Evolutionary conservation across 1,140 invertebrate species (phyloP), one percentile per base, ranked within the genome.

Genomic region (Drosophila virilis): DNA sequence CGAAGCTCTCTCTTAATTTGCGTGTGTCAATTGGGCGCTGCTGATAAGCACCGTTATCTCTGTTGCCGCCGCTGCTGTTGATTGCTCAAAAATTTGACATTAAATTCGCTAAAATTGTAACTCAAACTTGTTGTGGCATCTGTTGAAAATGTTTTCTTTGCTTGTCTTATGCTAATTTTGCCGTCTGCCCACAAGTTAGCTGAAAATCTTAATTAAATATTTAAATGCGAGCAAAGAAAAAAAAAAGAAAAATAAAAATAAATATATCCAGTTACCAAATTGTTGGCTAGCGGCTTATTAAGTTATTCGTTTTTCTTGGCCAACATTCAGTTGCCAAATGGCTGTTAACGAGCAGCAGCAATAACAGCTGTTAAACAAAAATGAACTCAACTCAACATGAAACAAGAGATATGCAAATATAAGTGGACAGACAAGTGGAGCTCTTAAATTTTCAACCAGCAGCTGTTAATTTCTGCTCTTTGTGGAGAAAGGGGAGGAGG

Each of bases 311-410:
- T 42, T 72, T 66, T 59, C 62, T 67, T 73, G 40, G 50, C 42
- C 65, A 74, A 74, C 50, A 69, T 74, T 73, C 15, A 69, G 64
- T 83, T 83, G 81, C 77, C 78, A 73, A 74, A 74, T 74, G 58
- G 54, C 55, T 59, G 64, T 43, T 64, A 68, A 64, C 68, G 58
- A 75, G 51, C 58, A 43, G 43, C 55, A 40, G 6, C 42, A 46
- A 10, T 17, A 64, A 51, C 48, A 69, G 66, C 66, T 70, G 57
- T 51, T 69, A 17, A 43, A 22, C 32, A 22, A 35, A 80, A 78
- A 33, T 17, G 35, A 33, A 40, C 15, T 48, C 35, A 43, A 17
- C n/a, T 22, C 45, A 35, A 43, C 17, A 37, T 54, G 37, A 51
- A 32, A 40, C 15, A 28, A 15, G 9, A 37, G 40, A 48, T 13